Conservation (phyloP, 2,113 vertebrate species). For the Climacteris rufus region DNA sequence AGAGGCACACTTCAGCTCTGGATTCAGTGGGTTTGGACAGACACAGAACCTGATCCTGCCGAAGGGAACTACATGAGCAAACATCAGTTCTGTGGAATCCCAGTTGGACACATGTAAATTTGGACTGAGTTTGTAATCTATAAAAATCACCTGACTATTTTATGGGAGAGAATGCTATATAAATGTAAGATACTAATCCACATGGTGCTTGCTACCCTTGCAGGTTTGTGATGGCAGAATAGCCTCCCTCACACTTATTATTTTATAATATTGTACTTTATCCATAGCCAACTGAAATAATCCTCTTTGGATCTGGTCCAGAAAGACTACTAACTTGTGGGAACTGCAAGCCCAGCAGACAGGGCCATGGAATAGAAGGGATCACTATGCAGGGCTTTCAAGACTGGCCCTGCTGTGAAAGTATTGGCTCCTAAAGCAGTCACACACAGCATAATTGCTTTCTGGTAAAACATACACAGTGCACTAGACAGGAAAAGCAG, state of each 20-base stretch:
- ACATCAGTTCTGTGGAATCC: neutral
- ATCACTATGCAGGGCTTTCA: neutral
- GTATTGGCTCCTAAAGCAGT: neutral
- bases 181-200: neutral
- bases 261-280: neutral
- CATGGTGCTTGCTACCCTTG: neutral
- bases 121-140: neutral
- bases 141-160: neutral
- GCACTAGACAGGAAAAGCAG: constrained; percentile 7
- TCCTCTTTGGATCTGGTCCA: neutral
- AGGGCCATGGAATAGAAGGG: neutral
- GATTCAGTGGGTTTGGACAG: neutral
- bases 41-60: neutral
- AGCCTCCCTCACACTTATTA: neutral
- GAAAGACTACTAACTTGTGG: neutral
- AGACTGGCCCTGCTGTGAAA: neutral
- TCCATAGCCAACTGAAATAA: neutral
- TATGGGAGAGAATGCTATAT: neutral
- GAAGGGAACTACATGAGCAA: neutral
- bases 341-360: constrained; percentile 14
- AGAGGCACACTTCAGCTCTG: neutral
- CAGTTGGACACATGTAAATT: neutral
- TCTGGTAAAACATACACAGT: neutral
- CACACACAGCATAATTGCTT: neutral
- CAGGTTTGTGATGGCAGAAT: neutral